Evolutionary conservation across 2,888 invertebrate genomes (phyloP), one percentile per base, ranked within the genome.

Genomic region (Matsumyia berberina): DNA sequence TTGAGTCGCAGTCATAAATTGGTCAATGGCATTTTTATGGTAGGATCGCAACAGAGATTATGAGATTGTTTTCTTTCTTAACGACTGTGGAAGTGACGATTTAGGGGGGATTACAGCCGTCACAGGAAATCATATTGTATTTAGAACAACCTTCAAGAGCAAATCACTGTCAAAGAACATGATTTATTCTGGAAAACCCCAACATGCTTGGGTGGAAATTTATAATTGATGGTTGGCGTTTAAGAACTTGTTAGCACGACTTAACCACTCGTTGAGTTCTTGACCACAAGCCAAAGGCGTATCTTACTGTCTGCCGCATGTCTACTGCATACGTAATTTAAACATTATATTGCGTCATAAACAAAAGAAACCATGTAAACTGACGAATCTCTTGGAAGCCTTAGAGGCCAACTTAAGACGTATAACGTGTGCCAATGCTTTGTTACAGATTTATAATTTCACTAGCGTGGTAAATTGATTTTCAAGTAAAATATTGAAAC

Each of bases 21-120:
- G 35, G 12, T 8, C 12, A 51, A 17, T 51, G 66, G 51, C 31
- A 39, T 29, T 37, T 53, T 29, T 51, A 15, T 66, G 51, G 24
- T 15, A 8, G 5, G 24, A 58, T 46, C 6, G 9, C 29, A 29
- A 1, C 12, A 8, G 53, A 53, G 33, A 31, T 51, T 51, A 49
- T 49, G 2, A n/a, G 29, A 17, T 44, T 17, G 17, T 8, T 2
- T 17, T 49, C 19, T 49, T 49, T 7, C 9, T 24, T 24, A 3
- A 46, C 29, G 19, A n/a, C 49, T 29, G n/a, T 2, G 44, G 0
- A 42, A 2, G 12, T 5, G 39, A 5, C n/a, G n/a, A n/a, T n/a
- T n/a, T 1, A 42, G 0, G 0, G 39, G 12, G 39, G 24, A 4
- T 24, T 24, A 1, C 24, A 24, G 4, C 24, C 24, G 24, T 24